Conservation (phyloP, 1,140 invertebrate genomes). For the Magallana angulata region DNA sequence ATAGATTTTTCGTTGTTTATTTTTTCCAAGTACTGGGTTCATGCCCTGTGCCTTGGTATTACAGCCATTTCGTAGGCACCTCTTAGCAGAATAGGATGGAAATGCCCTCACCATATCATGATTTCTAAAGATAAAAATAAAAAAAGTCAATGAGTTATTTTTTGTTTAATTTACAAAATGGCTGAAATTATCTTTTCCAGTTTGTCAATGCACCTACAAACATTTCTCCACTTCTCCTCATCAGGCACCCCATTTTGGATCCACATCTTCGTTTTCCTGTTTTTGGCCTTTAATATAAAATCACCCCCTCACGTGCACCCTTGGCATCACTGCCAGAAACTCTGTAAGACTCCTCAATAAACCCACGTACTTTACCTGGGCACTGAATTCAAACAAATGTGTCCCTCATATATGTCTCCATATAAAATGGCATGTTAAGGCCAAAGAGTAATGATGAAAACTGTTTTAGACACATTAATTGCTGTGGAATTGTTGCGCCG, state of each 20-base stretch:
- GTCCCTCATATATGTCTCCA: slow-evolving; percentile 43
- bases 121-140: background rate
- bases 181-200: slow-evolving; percentile 21
- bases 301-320: slow-evolving; percentile 33
- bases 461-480: slow-evolving; percentile 15
- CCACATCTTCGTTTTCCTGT: background rate
- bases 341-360: slow-evolving; percentile 24
- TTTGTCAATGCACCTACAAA: slow-evolving; percentile 10
- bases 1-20: background rate
- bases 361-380: background rate
- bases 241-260: background rate
- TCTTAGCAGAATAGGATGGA: slow-evolving; percentile 4
- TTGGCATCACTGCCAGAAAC: slow-evolving; percentile 28
- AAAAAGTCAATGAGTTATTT: background rate
- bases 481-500: slow-evolving; percentile 34
- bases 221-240: background rate
- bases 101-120: background rate
- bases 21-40: background rate
- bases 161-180: background rate
- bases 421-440: slow-evolving; percentile 51
- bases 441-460: slow-evolving; percentile 46
- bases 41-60: background rate
- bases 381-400: slow-evolving; percentile 41
- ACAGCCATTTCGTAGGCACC: background rate
- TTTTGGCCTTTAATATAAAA: background rate